Base-by-base conservation (phyloP, 2,888 invertebrate genomes). In the Blera fallax region DNA sequence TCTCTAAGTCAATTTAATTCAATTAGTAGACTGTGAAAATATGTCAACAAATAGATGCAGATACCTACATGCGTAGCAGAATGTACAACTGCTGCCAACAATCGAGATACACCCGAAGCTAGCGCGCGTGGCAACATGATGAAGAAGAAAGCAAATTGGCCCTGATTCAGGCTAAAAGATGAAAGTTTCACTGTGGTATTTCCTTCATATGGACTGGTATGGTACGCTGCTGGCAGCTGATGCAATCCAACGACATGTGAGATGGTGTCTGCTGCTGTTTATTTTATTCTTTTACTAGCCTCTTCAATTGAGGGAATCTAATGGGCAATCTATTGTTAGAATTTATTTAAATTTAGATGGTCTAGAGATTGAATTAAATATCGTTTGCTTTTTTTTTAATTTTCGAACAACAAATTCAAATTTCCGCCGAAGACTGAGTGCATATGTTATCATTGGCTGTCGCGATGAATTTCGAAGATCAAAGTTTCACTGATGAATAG, bases 21-120 rank as follows among this genome's bases (percentile, higher is more conserved):
- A 81, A 85, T 85, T 76, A 81, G 81, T 65, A 58, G 85, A 65
- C 80, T 85, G 70, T 70, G 70, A 65, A 81, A 80, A 80, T 70
- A 58, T 65, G 76, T 80, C 64, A 54, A 65, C 70, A 70, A 70
- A 79, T 64, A 29, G 79, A 40, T 54, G 52, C 58, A 58, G 34
- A 24, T 56, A 73, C 52, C 48, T 24, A 21, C 29, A n/a, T 40
- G 37, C 74, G 50, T 43, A 34, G 18, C 24, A 32, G 32, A 14
- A 18, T 67, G 29, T 70, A 40, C 14, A 27, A n/a, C 40, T 34
- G 58, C 18, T 69, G 67, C 18, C 43, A 48, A 58, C 10, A n/a
- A 11, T 7, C 37, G 37, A n/a, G 37, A 52, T 11, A 18, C 16
- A 21, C 16, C 6, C n/a, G 14, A 60, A 32, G 21, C 14, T 32